Evolutionary conservation across 2,797 vertebrate genomes (phyloP).

Genomic region (Danio albolineatus): DNA sequence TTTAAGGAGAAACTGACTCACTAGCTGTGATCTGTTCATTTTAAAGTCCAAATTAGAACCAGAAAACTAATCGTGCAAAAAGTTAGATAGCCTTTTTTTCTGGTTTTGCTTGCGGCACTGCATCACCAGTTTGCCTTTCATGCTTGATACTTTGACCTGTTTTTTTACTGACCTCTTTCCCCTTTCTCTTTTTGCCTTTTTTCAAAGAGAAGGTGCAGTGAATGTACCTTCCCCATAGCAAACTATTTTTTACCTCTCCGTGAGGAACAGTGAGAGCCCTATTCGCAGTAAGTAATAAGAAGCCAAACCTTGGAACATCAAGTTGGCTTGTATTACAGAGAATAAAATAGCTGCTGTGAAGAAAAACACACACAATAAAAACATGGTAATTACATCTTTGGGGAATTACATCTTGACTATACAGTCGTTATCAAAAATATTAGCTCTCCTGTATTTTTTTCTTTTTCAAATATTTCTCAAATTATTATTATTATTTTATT

Average conservation of each 20-base stretch:
- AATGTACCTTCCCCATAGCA: not conserved
- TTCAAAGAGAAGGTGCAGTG: not conserved
- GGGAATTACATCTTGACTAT: too few relatives aligned
- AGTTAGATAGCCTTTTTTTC: not conserved
- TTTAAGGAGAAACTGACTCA: slow-evolving; percentile 23
- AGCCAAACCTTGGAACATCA: slow-evolving; percentile 4
- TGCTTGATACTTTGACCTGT: slow-evolving; percentile 19
- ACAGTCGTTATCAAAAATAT: too few relatives aligned
- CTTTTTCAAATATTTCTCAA: too few relatives aligned
- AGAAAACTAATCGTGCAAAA: not conserved
- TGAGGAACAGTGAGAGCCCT: not conserved
- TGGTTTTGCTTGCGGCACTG: slow-evolving; percentile 15
- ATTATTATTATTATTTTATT: too few relatives aligned
- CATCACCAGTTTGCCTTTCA: not conserved
- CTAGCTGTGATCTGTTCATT: not conserved
- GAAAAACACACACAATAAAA: not conserved
- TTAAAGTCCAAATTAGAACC: slow-evolving; percentile 13
- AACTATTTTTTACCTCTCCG: slow-evolving; percentile 3
- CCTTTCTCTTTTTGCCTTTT: not conserved
- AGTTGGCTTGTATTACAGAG: not conserved
- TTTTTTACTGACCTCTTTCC: not conserved
- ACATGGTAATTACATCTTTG: not conserved
- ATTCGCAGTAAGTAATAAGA: not conserved
- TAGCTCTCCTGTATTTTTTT: too few relatives aligned
- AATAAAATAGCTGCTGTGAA: not conserved